phyloP scores from a whole-genome alignment of 2,888 invertebrate genomes.

The Craniophora ligustri region DNA sequence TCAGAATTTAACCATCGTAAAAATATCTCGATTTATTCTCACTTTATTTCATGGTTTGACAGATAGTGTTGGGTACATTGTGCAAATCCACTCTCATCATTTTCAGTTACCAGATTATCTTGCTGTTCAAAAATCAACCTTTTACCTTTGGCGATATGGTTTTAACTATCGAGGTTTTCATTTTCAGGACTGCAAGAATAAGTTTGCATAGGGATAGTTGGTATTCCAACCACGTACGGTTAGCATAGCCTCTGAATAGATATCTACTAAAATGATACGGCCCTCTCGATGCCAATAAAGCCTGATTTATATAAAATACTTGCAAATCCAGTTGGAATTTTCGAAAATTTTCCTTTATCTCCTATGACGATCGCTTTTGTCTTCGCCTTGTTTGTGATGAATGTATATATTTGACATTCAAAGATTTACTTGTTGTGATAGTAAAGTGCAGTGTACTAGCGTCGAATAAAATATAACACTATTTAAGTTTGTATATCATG shows the following conservation, averaged over 20 bases:
- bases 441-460: conserved; percentile 8
- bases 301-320: conserved; percentile 80
- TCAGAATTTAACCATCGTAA: conserved; percentile 60
- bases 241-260: conserved; percentile 83
- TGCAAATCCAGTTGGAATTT: conserved; percentile 66
- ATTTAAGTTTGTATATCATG: too few relatives aligned
- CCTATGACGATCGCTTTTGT: conserved; percentile 29
- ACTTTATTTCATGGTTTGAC: conserved; percentile 78
- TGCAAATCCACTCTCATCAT: conserved; percentile 52
- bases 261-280: conserved; percentile 83
- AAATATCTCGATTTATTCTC: conserved; percentile 73
- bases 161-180: conserved; percentile 12
- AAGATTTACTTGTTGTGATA: conserved; percentile 20
- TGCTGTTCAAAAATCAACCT: conserved; percentile 33
- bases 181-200: conserved; percentile 32
- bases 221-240: conserved; percentile 79
- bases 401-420: conserved; percentile 12
- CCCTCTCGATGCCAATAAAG: conserved; percentile 83
- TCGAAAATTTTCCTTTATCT: conserved; percentile 53
- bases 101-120: conserved; percentile 1
- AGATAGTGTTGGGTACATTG: conserved; percentile 77
- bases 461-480: conserved; percentile 12
- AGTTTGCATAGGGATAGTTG: conserved; percentile 58
- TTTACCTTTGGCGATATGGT: conserved; percentile 29
- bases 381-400: conserved; percentile 42